Conservation (phyloP, 2,888 invertebrate species). For the Drosophila limbata region DNA sequence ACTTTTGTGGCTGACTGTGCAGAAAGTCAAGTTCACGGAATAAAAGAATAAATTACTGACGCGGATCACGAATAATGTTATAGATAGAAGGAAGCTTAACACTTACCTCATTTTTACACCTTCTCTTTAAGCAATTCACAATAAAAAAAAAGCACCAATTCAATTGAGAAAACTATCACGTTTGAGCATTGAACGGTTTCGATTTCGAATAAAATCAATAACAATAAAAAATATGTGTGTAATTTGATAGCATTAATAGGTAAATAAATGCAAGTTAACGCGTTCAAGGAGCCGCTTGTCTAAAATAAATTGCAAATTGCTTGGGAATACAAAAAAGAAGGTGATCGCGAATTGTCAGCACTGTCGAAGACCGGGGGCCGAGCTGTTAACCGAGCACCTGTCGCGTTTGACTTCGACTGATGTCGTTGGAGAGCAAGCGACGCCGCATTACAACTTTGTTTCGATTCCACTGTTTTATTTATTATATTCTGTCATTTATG, state of each 20-base stretch:
- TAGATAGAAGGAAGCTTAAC: neutral
- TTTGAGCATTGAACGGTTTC: constrained; percentile 32
- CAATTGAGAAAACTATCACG: constrained; percentile 37
- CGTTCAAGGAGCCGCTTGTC: constrained; percentile 12
- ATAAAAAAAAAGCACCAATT: neutral
- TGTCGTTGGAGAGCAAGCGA: constrained; percentile 9
- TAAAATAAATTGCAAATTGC: neutral
- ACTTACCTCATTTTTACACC: constrained; percentile 58
- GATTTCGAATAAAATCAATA: constrained; percentile 4
- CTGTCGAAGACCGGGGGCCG: neutral
- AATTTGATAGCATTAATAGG: neutral
- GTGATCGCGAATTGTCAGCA: constrained; percentile 11
- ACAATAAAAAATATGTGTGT: constrained; percentile 7
- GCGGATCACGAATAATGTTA: neutral
- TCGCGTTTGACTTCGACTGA: constrained; percentile 51
- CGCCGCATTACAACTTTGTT: constrained; percentile 58
- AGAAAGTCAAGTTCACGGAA: neutral
- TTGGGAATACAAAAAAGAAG: constrained; percentile 3
- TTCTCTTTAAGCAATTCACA: neutral
- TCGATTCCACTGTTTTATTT: constrained; percentile 36
- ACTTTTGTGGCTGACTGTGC: neutral
- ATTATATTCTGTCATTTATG: constrained; percentile 10
- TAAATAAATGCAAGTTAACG: constrained; percentile 2
- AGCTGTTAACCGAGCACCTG: constrained; percentile 48
- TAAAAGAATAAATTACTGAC: neutral